A percentile compares a stretch with the other conserved stretches of the same genome.
Conservation (phyloP, 2,113 vertebrate species). For the Trematomus loennbergii region DNA sequence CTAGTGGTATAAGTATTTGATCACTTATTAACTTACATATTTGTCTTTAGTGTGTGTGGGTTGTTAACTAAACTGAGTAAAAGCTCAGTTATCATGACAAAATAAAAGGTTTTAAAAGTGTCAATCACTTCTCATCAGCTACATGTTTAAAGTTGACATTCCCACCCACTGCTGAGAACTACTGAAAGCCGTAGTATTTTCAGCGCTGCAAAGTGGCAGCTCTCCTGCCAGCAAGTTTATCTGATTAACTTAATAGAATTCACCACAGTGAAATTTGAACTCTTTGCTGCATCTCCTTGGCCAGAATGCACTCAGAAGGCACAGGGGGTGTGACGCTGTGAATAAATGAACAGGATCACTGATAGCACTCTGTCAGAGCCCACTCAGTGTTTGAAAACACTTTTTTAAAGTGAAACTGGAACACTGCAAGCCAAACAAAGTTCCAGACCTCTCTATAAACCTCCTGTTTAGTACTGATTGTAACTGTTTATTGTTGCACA, state of each 20-base stretch:
- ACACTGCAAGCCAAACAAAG: conserved; percentile 25
- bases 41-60: not conserved
- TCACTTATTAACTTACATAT: not conserved
- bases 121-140: conserved; percentile 4
- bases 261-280: conserved; percentile 54
- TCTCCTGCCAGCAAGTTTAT: conserved; percentile 44
- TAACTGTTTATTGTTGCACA: not conserved
- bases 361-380: conserved; percentile 41
- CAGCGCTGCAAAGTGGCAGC: conserved; percentile 26
- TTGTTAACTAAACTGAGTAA: not conserved
- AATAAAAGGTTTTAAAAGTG: conserved; percentile 7
- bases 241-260: conserved; percentile 64
- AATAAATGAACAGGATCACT: conserved; percentile 63
- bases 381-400: conserved; percentile 36
- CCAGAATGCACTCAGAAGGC: conserved; percentile 32
- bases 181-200: conserved; percentile 4
- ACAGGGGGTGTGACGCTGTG: conserved; percentile 29
- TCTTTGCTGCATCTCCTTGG: conserved; percentile 43
- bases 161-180: not conserved
- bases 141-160: conserved; percentile 7
- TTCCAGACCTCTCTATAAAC: conserved; percentile 12
- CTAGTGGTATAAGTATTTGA: not conserved
- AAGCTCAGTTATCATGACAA: not conserved
- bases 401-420: conserved; percentile 46
- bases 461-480: conserved; percentile 19